Evolutionary conservation across 2,797 vertebrate genomes (phyloP), one percentile per base, ranked within the genome.

Genomic region (Poeciliopsis presidionis): DNA sequence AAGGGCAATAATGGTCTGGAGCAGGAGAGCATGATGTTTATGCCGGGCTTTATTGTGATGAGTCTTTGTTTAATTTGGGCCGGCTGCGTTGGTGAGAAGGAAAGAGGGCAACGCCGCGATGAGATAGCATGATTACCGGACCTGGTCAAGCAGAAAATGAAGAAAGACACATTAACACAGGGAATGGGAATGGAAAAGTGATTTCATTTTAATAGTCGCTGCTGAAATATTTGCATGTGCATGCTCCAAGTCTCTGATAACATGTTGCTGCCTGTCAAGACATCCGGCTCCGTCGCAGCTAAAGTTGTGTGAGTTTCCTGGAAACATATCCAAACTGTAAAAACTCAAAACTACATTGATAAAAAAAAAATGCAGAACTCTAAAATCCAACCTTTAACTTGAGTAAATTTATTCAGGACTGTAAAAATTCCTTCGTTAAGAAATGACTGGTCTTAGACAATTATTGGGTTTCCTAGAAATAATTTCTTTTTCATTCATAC

Each of bases 61-160:
- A 93, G 94, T 91, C 87, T 91, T 92, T 89, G 87, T 94, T 95
- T 95, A 95, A 93, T 96, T 95, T 94, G 88, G 79, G 59, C 85
- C 47, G 76, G 78, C 84, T 90, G 91, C 90, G 91, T 91, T 93
- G 90, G 88, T 75, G 85, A 92, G 81, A 82, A 83, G 88, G 92
- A 81, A 84, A 90, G 85, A 89, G 92, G 90, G 84, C 88, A 84
- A 88, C 87, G 91, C 85, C 82, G 80, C 92, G 94, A 95, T 94
- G 92, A 94, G 93, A 95, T 91, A 79, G 82, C 82, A 88, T 93
- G 91, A 96, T 94, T 94, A 92, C 91, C 78, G 91, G 81, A 91
- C 88, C 93, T 90, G 93, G 90, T 94, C 94, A 94, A 93, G 83
- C 95, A 91, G 93, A 96, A 95, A 95, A 95, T 95, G 90, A 95